Conservation (phyloP, 2,113 vertebrate species). For the Elaphurus davidianus region DNA sequence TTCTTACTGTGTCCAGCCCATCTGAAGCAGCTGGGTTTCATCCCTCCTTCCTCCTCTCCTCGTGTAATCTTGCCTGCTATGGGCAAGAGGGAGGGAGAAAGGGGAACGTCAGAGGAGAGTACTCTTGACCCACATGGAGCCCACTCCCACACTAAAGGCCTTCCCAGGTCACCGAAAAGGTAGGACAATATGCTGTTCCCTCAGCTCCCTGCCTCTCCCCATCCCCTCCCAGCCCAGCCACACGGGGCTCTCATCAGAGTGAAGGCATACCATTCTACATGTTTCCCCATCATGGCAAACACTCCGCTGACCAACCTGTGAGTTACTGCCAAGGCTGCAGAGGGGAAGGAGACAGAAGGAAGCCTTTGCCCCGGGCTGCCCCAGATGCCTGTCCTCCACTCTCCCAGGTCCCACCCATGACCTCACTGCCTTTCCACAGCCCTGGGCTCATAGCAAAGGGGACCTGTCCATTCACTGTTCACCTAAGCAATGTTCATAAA, state of each 20-base stretch:
- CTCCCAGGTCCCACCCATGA: no score
- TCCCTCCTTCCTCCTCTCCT: neutral
- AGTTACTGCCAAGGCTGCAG: neutral
- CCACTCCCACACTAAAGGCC: neutral
- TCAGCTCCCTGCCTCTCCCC: neutral
- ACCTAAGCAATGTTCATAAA: neutral
- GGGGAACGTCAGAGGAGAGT: fast-evolving
- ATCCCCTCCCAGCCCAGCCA: neutral
- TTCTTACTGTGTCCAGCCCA: neutral
- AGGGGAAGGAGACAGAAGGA: neutral
- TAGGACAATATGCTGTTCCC: neutral
- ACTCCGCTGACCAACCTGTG: neutral
- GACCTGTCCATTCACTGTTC: fast-evolving
- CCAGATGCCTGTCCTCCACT: fast-evolving
- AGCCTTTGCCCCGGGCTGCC: no score
- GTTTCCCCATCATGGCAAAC: neutral
- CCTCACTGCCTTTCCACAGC: neutral
- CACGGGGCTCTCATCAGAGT: neutral
- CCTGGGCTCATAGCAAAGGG: neutral
- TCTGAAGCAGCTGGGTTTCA: neutral
- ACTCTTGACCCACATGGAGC: neutral
- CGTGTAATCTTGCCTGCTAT: fast-evolving
- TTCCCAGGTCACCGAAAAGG: fast-evolving
- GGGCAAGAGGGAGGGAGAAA: neutral
- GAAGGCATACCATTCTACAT: fast-evolving